Evolutionary conservation across 2,888 invertebrate species (phyloP).

Genomic region (Fabriciana adippe): DNA sequence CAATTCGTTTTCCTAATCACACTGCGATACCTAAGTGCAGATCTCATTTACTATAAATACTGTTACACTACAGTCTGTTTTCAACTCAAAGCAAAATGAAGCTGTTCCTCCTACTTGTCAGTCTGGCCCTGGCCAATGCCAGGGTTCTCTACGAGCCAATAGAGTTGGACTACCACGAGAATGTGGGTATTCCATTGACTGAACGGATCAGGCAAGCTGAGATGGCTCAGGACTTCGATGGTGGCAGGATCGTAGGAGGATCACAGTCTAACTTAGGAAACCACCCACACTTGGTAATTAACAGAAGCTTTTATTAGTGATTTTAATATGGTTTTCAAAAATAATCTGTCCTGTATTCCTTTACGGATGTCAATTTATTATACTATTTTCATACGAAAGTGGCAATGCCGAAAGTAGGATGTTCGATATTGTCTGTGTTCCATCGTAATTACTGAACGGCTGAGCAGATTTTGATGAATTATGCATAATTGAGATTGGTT

Average conservation of each 20-base stretch:
- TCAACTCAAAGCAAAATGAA: conserved; percentile 11
- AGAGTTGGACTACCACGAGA: conserved; percentile 45
- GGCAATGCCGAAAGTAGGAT: too few species aligned
- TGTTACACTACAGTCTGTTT: too few species aligned
- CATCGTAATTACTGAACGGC: too few species aligned
- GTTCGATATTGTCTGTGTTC: too few species aligned
- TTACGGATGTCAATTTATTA: conserved; percentile 6
- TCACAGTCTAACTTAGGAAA: conserved; percentile 41
- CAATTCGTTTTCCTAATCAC: too few species aligned
- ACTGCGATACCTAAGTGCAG: too few species aligned
- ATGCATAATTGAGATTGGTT: too few species aligned
- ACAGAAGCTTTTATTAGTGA: too few species aligned
- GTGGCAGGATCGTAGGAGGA: conserved; percentile 49
- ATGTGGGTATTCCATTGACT: conserved; percentile 46
- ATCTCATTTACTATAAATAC: too few species aligned
- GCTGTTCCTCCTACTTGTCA: conserved; percentile 24
- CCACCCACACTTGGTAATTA: conserved; percentile 41
- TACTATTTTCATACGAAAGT: too few species aligned
- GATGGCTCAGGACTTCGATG: conserved; percentile 46
- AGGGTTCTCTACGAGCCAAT: conserved; percentile 35
- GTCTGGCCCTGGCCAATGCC: conserved; percentile 21
- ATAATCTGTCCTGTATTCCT: conserved; percentile 33
- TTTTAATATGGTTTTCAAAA: too few species aligned
- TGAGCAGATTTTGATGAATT: too few species aligned
- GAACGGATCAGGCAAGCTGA: conserved; percentile 46